Evolutionary conservation across 2,797 vertebrate genomes (phyloP), one percentile per base, ranked within the genome.

Genomic region (Acanthornis magna): DNA sequence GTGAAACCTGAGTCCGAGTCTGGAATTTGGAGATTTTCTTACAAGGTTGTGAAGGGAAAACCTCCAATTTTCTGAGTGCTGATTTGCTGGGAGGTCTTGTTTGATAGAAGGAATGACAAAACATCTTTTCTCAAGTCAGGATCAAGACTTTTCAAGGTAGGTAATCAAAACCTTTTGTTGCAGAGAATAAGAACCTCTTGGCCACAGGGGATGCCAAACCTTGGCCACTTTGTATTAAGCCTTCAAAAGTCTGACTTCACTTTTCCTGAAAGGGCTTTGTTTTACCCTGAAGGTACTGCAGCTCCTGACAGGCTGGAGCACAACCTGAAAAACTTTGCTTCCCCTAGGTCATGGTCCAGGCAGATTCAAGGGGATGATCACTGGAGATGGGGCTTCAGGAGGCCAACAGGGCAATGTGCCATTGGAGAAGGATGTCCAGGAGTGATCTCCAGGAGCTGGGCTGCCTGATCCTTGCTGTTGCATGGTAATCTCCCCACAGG

Each of bases 291-390:
- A 77, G 7, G 11, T 32, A n/a, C 61, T 66, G n/a, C 15, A 89
- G 43, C 23, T 82, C 48, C n/a, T 17, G 20, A 42, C 20, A 32
- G 42, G 14, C n/a, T 48, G 38, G 4, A 77, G 29, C 30, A 74
- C 13, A 38, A 27, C 5, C 4, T 1, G 1, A 13, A 80, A 80
- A 55, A 60, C 1, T 1, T 54, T 60, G 2, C 18, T 12, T 51
- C 9, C 8, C 20, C 11, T 60, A 48, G 17, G 25, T 36, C 30
- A 19, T 7, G 25, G 48, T 13, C 29, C 47, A 54, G 23, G 15
- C 18, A 58, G 43, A 50, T 20, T 70, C n/a, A 45, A 67, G 16
- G 10, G 25, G 34, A 43, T 25, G 7, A 50, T 30, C 13, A 9
- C 6, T 17, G 40, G 12, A 63, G 66, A 20, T 5, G 5, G 26